A percentile compares a stretch with the other conserved stretches of the same genome.
phyloP scores from a whole-genome alignment of 2,113 vertebrate genomes.

The Marmota monax region DNA sequence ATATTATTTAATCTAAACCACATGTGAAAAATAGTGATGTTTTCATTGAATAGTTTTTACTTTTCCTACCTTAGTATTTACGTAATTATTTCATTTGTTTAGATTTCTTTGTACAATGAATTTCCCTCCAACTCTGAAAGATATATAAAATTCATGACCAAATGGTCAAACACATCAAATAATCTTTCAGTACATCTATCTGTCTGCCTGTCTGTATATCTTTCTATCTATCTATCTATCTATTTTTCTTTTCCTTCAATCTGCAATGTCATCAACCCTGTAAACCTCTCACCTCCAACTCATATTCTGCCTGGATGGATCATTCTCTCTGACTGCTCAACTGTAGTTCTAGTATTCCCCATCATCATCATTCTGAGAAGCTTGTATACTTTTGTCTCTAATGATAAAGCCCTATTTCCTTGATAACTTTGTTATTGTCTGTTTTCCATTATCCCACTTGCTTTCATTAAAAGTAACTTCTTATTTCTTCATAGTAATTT shows the following conservation, averaged over 20 bases:
- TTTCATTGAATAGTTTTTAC: neutral
- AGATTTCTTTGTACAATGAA: neutral
- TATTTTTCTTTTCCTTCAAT: neutral
- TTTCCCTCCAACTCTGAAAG: neutral
- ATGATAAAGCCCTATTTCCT: neutral
- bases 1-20: neutral
- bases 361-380: neutral
- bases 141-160: conserved; percentile 17
- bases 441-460: neutral
- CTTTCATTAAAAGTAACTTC: neutral
- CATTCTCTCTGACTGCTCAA: neutral
- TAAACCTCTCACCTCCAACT: neutral
- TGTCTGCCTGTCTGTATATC: neutral
- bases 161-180: neutral
- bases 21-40: neutral
- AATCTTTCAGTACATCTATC: neutral
- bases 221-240: neutral
- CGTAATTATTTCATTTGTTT: neutral
- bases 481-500: neutral
- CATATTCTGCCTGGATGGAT: neutral
- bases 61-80: neutral
- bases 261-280: neutral
- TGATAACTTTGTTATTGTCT: neutral
- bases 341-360: neutral
- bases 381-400: neutral